Conservation (phyloP, 2,797 vertebrate genomes). For the Bufotes viridis region DNA sequence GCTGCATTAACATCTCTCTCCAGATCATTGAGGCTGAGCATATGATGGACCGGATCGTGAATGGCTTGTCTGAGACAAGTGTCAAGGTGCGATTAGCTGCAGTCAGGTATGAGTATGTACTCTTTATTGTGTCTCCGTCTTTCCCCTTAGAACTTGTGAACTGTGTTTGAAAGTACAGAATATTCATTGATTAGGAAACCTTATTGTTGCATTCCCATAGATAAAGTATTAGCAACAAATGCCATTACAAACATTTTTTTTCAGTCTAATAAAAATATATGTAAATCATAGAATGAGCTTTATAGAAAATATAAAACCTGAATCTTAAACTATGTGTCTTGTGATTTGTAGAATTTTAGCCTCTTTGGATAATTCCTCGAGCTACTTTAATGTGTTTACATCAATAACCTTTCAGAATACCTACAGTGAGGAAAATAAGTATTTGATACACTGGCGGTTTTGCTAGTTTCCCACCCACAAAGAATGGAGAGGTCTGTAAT, state of each 20-base stretch:
- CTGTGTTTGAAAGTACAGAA: neutral
- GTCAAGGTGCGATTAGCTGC: slow-evolving; percentile 98
- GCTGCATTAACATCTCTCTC: slow-evolving; percentile 65
- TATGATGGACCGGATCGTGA: slow-evolving; percentile 99
- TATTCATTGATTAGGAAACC: neutral
- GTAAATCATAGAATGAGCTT: neutral
- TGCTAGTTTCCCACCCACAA: too few relatives aligned
- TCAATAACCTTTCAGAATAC: too few relatives aligned
- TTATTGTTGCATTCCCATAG: neutral
- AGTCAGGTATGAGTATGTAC: slow-evolving; percentile 84
- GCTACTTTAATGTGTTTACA: too few relatives aligned
- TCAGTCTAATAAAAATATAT: too few relatives aligned
- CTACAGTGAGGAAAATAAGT: too few relatives aligned
- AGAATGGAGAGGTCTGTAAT: too few relatives aligned
- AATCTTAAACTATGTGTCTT: neutral
- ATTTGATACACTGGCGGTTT: too few relatives aligned
- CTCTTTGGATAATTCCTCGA: neutral
- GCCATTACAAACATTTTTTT: neutral
- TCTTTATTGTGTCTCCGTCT: neutral
- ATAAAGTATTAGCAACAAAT: neutral
- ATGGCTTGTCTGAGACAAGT: slow-evolving; percentile 96
- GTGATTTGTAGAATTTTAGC: too few relatives aligned
- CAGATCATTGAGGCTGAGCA: slow-evolving; percentile 99
- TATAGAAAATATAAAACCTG: neutral
- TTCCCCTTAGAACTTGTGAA: neutral